phyloP scores from a whole-genome alignment of 2,113 vertebrate species.

The Chitala chitala region DNA sequence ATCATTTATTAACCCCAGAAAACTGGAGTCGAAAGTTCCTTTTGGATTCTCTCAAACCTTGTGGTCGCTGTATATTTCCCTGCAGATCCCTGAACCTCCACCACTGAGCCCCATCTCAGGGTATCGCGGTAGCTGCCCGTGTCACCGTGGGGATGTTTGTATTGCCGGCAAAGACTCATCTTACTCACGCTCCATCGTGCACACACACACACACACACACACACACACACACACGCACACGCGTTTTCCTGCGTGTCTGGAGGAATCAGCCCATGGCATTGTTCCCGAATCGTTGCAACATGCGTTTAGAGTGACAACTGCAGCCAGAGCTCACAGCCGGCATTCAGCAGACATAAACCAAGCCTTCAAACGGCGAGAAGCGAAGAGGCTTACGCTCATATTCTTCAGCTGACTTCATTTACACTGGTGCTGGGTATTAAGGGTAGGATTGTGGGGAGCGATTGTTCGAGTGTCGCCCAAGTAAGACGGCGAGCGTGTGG shows the following conservation, averaged over 20 bases:
- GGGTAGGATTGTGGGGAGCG: constrained; percentile 75
- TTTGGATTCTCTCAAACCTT: no score
- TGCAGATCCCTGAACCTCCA: no score
- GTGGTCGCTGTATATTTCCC: no score
- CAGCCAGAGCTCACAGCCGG: constrained; percentile 64
- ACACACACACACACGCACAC: constrained; percentile 49
- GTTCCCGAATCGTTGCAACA: constrained; percentile 79
- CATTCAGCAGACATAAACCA: constrained; percentile 72
- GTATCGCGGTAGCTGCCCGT: no score
- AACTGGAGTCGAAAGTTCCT: no score
- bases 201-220: no score
- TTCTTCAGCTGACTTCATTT: constrained; percentile 75
- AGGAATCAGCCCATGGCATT: constrained; percentile 65
- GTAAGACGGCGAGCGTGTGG: constrained; percentile 63
- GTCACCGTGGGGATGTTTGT: no score
- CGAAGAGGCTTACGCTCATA: constrained; percentile 75
- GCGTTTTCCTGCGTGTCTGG: constrained; percentile 67
- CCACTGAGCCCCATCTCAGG: no score
- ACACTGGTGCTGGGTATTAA: constrained; percentile 75
- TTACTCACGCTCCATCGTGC: no score
- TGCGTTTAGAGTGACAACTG: constrained; percentile 76
- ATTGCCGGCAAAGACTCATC: no score
- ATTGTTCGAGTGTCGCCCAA: constrained; percentile 67
- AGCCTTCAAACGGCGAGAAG: constrained; percentile 71
- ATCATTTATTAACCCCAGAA: no score